Conservation (phyloP, 2,797 vertebrate genomes). For the Gallinago stenura region DNA sequence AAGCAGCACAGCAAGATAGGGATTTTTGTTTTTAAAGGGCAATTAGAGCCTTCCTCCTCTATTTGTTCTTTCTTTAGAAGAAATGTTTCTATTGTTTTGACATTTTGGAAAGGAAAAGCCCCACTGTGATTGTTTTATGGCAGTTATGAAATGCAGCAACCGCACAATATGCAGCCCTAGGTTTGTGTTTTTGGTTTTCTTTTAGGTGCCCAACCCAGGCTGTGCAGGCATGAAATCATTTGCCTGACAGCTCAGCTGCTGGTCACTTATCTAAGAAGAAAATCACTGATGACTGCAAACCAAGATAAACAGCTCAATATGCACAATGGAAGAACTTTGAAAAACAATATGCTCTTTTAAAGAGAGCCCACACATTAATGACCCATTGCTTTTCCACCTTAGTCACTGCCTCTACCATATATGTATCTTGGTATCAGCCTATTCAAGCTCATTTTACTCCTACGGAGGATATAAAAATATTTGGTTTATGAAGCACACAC, state of each 20-base stretch:
- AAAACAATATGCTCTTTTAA: constrained; percentile 25
- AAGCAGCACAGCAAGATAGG: constrained; percentile 62
- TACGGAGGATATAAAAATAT: neutral
- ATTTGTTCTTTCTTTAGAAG: constrained; percentile 66
- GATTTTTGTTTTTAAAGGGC: constrained; percentile 33
- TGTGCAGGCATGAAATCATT: constrained; percentile 22
- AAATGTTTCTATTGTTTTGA: constrained; percentile 58
- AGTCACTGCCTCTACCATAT: neutral
- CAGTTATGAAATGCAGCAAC: constrained; percentile 45
- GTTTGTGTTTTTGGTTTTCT: constrained; percentile 6
- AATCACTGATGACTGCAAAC: constrained; percentile 55
- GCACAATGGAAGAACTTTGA: neutral
- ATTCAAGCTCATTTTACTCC: neutral
- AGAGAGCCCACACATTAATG: neutral
- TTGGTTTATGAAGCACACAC: neutral
- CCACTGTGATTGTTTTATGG: constrained; percentile 53
- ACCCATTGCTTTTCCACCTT: constrained; percentile 5
- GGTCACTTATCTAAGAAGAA: constrained; percentile 48
- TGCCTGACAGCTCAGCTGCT: constrained; percentile 10
- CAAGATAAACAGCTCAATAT: constrained; percentile 3
- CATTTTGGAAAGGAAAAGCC: constrained; percentile 63
- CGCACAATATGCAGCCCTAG: constrained; percentile 6
- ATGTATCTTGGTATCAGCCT: neutral
- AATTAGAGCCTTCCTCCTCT: constrained; percentile 55
- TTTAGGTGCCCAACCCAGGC: neutral